A percentile compares a stretch with the other conserved stretches of the same genome.
Conservation (phyloP, 30 jellyfish, hydroid and myxozoan species). For the Aurelia sp. region DNA sequence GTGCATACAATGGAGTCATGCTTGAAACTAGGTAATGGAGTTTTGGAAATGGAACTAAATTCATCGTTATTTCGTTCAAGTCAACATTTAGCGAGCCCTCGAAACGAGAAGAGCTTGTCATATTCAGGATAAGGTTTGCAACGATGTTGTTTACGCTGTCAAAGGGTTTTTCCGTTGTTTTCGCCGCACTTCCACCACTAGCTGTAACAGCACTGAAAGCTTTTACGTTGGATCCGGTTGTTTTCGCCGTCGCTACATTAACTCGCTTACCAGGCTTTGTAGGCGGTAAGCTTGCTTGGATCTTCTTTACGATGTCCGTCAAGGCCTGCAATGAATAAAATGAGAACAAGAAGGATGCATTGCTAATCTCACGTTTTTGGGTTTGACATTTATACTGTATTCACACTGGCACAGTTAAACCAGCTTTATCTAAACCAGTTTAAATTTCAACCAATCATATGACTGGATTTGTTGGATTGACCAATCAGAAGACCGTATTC, state of each 20-base stretch:
- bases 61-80: slow-evolving; percentile 88
- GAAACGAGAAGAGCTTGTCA: slow-evolving; percentile 93
- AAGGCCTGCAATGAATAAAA: slow-evolving; percentile 59
- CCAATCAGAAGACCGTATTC: too few species aligned
- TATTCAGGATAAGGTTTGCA: slow-evolving; percentile 78
- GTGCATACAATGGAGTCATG: slow-evolving; percentile 88
- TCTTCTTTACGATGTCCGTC: slow-evolving; percentile 74
- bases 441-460: too few species aligned
- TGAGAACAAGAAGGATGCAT: neutral
- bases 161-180: slow-evolving; percentile 68
- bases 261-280: slow-evolving; percentile 70
- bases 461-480: too few species aligned
- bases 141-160: slow-evolving; percentile 89
- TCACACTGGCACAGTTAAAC: too few species aligned
- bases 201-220: slow-evolving; percentile 64
- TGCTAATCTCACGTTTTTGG: neutral
- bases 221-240: slow-evolving; percentile 25
- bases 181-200: slow-evolving; percentile 32
- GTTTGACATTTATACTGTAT: too few species aligned
- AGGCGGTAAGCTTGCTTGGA: slow-evolving; percentile 59
- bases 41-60: slow-evolving; percentile 93
- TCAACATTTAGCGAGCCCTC: slow-evolving; percentile 94
- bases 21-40: slow-evolving; percentile 91
- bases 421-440: too few species aligned
- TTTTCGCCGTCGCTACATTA: slow-evolving; percentile 13